Base-by-base conservation (phyloP, 2,797 vertebrate species). In the Peromyscus attwateri region DNA sequence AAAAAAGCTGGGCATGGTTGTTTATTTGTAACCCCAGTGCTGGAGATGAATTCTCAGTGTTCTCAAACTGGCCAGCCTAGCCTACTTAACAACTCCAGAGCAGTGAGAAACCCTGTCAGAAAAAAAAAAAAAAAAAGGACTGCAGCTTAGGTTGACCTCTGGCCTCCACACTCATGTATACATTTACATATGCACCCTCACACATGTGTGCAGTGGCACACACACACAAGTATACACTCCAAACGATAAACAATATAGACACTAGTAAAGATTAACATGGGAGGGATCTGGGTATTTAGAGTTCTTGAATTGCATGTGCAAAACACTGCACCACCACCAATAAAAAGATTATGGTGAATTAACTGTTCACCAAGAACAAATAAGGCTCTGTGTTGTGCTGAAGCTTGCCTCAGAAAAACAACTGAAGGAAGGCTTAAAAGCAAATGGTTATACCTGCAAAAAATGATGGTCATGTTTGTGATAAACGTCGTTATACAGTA, bases 361-460 rank as follows among this genome's bases (percentile, higher is more conserved):
- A 43, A 95, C 64, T 89, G n/a, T 87, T 96, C 94, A 95, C 29
- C 57, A 95, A 94, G 60, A 96, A 89, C 27, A 96, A 96, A 91
- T 83, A 92, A 7, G 29, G 55, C 66, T 96, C 46, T 96, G 64
- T 16, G 89, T 92, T 75, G n/a, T 97, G 46, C 71, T 87, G 91
- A 95, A 91, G 66, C n/a, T 84, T 93, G 40, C 68, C 52, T 87
- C 70, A 49, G 40, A 85, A 96, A 97, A 82, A 21, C 70, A 97
- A 92, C 6, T 46, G 40, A 96, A 95, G 37, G 57, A 95, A 96
- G 34, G 14, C 11, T 79, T 90, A 95, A 95, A 96, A 92, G 87
- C 13, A 60, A 97, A 92, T 52, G 19, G 25, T 70, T 92, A 77
- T 70, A 94, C 83, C 31, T 23, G 40, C n/a, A 91, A 62, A 92